Base-by-base conservation (phyloP, 2,888 invertebrate genomes). In the Sarcophaga variegata region DNA sequence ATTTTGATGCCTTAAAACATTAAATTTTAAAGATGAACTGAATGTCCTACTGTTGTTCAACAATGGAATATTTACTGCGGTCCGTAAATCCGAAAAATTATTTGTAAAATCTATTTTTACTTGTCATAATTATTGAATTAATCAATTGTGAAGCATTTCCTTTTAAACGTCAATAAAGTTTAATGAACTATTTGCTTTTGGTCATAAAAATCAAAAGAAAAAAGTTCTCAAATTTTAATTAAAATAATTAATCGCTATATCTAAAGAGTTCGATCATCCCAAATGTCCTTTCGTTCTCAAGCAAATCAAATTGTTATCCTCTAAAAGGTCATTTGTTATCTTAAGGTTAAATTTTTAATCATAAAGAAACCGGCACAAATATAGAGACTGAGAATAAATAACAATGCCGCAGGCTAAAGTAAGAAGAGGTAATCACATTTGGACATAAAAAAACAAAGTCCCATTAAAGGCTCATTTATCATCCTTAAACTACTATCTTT, bases 401-500 rank as follows among this genome's bases (percentile, higher is more conserved):
- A 12, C 2, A n/a, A 37, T 37, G 37, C 8, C 37, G 10, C 14
- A 54, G 17, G 17, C 54, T 14, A 54, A 54, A 4, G 1, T 17
- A 5, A 17, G 54, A 10, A 12, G 14, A 49, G 1, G 4, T 49
- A 49, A 14, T 14, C 3, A 49, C 11, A 45, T 14, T 4, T 17
- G 6, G 20, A n/a, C 22, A 64, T 47, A 12, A 74, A 74, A 74
- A 70, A 69, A 63, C 37, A 75, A 62, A 67, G 62, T 66, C 60
- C 74, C 72, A 74, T 81, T 47, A 81, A 81, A 75, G 62, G 14
- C 69, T 75, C 81, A 75, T 81, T 81, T 67, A 69, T 81, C 75
- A 81, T 69, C 11, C 49, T 20, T 12, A 49, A 63, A 63, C 25
- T 47, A 17, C 63, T 64, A 37, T 72, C 49, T 49, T 69, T 14